These are phyloP conservation scores for Aselliscus stoliczkanus DNA, from an alignment of 2,797 vertebrate species.

Conservation along the genomic window DNA sequence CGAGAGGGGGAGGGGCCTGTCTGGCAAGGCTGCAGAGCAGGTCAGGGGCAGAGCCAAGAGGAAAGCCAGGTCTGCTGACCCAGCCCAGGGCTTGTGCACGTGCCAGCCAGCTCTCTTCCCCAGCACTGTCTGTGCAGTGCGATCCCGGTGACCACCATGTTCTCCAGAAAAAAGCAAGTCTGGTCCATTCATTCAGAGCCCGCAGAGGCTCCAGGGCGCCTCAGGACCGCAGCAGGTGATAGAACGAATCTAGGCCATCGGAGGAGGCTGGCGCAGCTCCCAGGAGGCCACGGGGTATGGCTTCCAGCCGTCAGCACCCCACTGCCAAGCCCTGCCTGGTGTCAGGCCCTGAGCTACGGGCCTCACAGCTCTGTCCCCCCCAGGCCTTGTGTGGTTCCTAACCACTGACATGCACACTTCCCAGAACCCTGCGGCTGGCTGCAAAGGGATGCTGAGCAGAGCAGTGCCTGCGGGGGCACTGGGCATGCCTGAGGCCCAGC, in stretches of 20 bases:
- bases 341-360: background rate
- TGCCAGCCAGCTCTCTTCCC: background rate
- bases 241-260: background rate
- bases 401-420: background rate
- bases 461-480: background rate
- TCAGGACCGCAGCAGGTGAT: background rate
- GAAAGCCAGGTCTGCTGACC: background rate
- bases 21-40: background rate
- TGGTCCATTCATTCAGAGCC: background rate
- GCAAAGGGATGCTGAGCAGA: background rate
- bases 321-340: background rate
- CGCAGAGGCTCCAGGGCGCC: background rate
- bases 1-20: background rate
- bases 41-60: background rate
- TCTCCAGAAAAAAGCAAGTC: background rate
- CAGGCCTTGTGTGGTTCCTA: background rate
- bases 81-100: background rate
- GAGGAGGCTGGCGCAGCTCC: background rate
- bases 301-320: background rate
- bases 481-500: background rate
- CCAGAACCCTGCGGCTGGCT: background rate
- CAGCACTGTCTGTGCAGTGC: background rate
- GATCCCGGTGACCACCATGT: background rate
- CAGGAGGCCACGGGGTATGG: background rate
- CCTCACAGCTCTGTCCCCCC: background rate